Base-by-base conservation (phyloP, 2,888 invertebrate genomes). In the Yponomeuta plumbellus region DNA sequence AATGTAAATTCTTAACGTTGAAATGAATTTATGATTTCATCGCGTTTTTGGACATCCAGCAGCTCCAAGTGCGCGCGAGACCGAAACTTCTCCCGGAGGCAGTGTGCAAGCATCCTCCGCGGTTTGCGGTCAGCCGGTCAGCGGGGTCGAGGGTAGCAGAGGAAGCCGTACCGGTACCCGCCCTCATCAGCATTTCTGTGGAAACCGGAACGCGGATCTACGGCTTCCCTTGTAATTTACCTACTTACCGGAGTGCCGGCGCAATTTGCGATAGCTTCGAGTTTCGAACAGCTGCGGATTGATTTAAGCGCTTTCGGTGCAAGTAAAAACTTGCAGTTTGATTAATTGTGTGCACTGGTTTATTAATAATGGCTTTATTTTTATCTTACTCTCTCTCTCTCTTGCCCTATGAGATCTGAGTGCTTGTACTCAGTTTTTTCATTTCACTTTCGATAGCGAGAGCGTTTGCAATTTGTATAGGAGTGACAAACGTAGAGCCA, bases 181-280 rank as follows among this genome's bases (percentile, higher is more conserved):
- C 17, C 75, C 75, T 70, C 69, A 74, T 69, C 75, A 75, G 74
- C 75, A 76, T 78, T 81, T 80, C 78, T 78, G 57, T 64, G 57
- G 66, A 81, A 89, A 86, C 88, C 89, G 89, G 89, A 89, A 90
- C 88, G 83, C 72, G 79, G 71, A 81, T 85, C 81, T 79, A 74
- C 74, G 73, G 85, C 87, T 80, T 89, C 88, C 88, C 80, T 81
- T 40, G 82, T 79, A 79, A 83, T 83, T 85, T 85, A 86, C 85
- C 84, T 83, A 83, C 76, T 84, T 82, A 80, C 62, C 56, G 22
- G 39, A 66, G 66, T 64, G 59, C 59, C 22, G 8, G 23, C 23
- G 21, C 23, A 64, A 69, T 62, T 66, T 67, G 11, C 62, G 61
- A 61, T 52, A 52, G 44, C 17, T 52, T 17, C 44, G 4, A 52